Conservation (phyloP, 2,797 vertebrate species). For the Argyrosomus regius region DNA sequence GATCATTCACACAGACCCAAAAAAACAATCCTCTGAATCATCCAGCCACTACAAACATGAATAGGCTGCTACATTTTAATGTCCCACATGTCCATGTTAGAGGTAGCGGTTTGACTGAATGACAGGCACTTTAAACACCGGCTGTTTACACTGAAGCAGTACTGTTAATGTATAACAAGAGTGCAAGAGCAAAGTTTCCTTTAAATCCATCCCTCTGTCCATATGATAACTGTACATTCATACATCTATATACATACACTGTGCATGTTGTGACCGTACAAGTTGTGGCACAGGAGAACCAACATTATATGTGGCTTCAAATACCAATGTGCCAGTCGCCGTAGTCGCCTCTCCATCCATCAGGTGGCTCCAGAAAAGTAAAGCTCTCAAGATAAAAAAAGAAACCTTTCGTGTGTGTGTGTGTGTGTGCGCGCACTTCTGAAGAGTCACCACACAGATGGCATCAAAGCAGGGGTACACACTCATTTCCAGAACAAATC, state of each 20-base stretch:
- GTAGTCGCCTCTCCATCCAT: not conserved
- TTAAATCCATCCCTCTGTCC: conserved; percentile 19
- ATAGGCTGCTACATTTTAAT: not conserved
- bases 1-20: conserved; percentile 25
- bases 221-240: conserved; percentile 45
- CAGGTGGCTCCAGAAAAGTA: not conserved
- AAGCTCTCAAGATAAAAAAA: conserved; percentile 12
- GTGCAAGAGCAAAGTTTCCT: conserved; percentile 11
- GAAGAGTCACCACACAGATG: conserved; percentile 17
- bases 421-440: not conserved
- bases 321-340: not conserved
- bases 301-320: conserved; percentile 33
- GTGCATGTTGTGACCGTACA: conserved; percentile 3
- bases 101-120: conserved; percentile 71
- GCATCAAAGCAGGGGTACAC: conserved; percentile 3
- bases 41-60: conserved; percentile 3
- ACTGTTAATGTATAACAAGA: not conserved
- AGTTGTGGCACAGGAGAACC: conserved; percentile 22
- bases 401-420: not conserved
- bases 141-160: conserved; percentile 20
- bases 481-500: conserved; percentile 59
- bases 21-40: conserved; percentile 25
- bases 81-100: conserved; percentile 36
- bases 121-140: conserved; percentile 71
- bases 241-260: conserved; percentile 24